phyloP scores from a whole-genome alignment of 2,113 vertebrate species.

The Egretta garzetta region DNA sequence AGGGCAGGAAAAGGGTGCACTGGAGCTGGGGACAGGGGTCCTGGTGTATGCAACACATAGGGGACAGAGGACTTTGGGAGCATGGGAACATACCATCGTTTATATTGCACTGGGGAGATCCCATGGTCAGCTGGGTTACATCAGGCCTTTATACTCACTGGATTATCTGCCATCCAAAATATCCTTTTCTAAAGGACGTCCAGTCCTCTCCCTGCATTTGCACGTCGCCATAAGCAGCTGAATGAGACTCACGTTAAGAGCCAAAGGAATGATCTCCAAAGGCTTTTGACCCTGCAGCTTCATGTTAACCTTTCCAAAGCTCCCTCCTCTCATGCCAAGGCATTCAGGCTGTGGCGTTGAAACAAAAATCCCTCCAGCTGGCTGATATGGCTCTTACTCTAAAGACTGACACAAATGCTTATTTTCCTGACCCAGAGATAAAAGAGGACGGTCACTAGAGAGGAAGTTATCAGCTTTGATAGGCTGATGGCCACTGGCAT shows the following conservation, averaged over 20 bases:
- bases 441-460: neutral
- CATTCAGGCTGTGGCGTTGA: neutral
- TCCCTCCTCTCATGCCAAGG: neutral
- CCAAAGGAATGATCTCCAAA: neutral
- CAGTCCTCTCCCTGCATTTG: neutral
- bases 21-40: neutral
- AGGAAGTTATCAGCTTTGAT: neutral
- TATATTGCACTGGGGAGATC: neutral
- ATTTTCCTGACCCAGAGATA: neutral
- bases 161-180: neutral
- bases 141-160: neutral
- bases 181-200: neutral
- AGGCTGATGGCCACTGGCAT: neutral
- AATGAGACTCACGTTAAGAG: neutral
- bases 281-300: neutral
- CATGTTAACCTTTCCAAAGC: neutral
- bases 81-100: neutral
- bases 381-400: neutral
- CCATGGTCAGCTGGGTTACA: neutral
- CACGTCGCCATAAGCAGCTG: neutral
- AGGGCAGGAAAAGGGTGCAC: neutral
- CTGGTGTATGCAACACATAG: accelerated
- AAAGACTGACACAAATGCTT: neutral
- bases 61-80: neutral
- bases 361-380: neutral